Percentiles rank a stretch among this genome's conserved stretches.
These are phyloP conservation scores for Siphamia tubifer DNA, from an alignment of 2,113 vertebrate species.

Conservation along the genomic window DNA sequence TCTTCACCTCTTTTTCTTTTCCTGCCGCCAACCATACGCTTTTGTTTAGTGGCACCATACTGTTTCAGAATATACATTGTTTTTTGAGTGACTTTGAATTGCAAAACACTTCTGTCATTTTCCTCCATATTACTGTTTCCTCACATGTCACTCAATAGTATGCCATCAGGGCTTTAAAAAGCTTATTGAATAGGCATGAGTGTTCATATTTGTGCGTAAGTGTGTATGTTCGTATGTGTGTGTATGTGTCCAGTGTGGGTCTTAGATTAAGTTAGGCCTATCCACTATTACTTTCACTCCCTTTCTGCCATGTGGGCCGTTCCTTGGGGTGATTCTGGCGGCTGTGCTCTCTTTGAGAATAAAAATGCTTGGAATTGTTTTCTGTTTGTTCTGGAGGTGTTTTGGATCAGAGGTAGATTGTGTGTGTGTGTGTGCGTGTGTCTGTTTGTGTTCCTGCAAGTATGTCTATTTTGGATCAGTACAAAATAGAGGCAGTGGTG, in stretches of 20 bases:
- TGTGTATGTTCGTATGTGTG: neutral
- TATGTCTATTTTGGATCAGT: conserved; percentile 62
- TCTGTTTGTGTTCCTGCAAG: conserved; percentile 46
- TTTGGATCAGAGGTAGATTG: conserved; percentile 54
- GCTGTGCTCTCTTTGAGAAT: neutral
- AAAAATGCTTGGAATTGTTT: conserved; percentile 49
- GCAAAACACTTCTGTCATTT: conserved; percentile 54
- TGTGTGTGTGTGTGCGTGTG: conserved; percentile 24
- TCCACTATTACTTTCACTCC: conserved; percentile 31
- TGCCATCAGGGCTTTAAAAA: conserved; percentile 28
- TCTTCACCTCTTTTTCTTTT: conserved; percentile 33
- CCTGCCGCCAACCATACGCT: conserved; percentile 40
- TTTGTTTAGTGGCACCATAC: conserved; percentile 69
- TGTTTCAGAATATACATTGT: conserved; percentile 56
- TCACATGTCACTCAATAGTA: conserved; percentile 35
- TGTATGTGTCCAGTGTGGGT: neutral
- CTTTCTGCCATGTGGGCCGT: conserved; percentile 13
- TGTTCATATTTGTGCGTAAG: conserved; percentile 8
- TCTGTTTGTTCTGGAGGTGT: no score
- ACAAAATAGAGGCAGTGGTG: conserved; percentile 51
- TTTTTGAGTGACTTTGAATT: conserved; percentile 63
- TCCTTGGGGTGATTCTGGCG: conserved; percentile 12
- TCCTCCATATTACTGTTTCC: conserved; percentile 19
- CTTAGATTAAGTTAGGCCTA: conserved; percentile 4
- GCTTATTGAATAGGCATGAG: conserved; percentile 28